Conservation (phyloP, 2,113 vertebrate genomes). For the Athene cunicularia region DNA sequence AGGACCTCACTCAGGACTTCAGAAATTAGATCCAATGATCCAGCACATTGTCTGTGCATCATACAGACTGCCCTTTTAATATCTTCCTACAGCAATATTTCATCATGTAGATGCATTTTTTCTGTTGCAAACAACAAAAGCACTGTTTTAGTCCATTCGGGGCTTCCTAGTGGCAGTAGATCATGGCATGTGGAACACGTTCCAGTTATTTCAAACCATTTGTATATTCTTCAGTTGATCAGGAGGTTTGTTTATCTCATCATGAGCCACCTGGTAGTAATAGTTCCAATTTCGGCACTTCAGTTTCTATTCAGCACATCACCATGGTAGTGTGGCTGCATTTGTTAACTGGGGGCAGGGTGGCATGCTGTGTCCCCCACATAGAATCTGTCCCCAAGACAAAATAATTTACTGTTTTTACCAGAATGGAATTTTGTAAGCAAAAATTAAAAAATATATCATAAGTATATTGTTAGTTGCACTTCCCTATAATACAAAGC, state of each 20-base stretch:
- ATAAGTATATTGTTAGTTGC: not conserved
- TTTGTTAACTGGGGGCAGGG: not conserved
- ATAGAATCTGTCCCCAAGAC: not conserved
- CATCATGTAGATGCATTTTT: not conserved
- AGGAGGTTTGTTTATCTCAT: not conserved
- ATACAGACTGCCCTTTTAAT: not conserved
- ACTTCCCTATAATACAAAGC: not conserved
- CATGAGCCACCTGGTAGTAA: not conserved
- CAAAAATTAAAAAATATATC: not conserved
- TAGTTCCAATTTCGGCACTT: not conserved
- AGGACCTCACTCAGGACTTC: not conserved
- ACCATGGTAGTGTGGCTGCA: not conserved
- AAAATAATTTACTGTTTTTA: not conserved
- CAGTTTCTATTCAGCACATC: not conserved
- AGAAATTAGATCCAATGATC: not conserved
- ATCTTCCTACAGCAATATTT: not conserved
- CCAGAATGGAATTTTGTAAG: not conserved
- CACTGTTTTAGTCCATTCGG: accelerated
- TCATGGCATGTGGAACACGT: not conserved
- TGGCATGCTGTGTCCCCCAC: not conserved
- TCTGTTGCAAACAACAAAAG: not conserved
- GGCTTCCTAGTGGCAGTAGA: not conserved
- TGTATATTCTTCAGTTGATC: not conserved
- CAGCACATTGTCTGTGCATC: not conserved
- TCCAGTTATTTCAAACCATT: not conserved